Evolutionary conservation across 2,888 invertebrate species (phyloP), one percentile per base, ranked within the genome.

Genomic region (Julus scandinavius): DNA sequence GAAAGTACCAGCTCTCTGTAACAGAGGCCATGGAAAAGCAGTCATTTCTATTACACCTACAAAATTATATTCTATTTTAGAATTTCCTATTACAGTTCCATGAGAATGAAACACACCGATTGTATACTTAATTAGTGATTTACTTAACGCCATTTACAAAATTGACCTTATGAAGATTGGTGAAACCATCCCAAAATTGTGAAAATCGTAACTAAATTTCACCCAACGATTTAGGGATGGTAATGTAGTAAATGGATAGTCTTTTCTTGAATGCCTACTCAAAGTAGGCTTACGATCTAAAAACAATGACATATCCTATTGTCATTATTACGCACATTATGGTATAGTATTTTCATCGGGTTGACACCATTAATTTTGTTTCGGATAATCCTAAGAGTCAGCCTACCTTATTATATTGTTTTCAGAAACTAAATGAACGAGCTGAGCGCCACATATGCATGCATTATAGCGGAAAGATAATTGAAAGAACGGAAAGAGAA

Each of bases 381-480:
- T 29, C 72, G 72, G 72, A 72, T 72, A 72, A 72, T 72, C 72
- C 72, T 29, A 72, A 72, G 72, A 72, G 29, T 2, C 29, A 72
- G n/a, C 72, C 72, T 72, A 13, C 72, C 72, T 72, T 72, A 72
- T 72, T 72, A 72, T 72, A 29, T 72, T 72, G 72, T 72, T 72
- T 72, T 72, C 72, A 72, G 29, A 72, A 54, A 72, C 7, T 7
- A 72, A 72, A 72, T 29, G 72, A 72, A 72, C 72, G 72, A 72
- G 72, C 72, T 72, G 29, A 72, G 72, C 72, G 29, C 72, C 72
- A 72, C 9, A 72, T 29, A 72, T 29, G 72, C 72, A 72, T 72
- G 29, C 72, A 72, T 72, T 72, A 72, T 72, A 72, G 72, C 72
- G 72, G 72, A 72, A 72, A 72, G 72, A 72, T 72, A 72, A 72